Evolutionary conservation across 2,113 vertebrate species (phyloP).

Genomic region (Mastomys natalensis): DNA sequence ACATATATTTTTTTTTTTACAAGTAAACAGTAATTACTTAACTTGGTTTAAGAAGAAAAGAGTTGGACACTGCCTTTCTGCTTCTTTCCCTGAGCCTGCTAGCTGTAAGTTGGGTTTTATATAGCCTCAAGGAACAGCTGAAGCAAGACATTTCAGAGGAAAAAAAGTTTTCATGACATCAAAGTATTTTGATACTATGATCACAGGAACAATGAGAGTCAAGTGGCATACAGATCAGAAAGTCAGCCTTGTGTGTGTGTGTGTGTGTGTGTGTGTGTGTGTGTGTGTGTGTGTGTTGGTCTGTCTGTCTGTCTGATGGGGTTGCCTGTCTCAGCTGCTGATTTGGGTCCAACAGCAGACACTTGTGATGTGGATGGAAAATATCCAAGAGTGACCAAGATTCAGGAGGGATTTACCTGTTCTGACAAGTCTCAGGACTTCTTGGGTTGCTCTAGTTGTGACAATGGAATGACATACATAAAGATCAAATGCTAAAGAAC

Average conservation of each 20-base stretch:
- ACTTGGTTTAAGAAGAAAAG: neutral
- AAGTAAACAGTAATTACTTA: neutral
- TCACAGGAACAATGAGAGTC: neutral
- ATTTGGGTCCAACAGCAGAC: neutral
- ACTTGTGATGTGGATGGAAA: neutral
- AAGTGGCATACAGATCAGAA: too few relatives aligned
- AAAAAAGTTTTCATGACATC: neutral
- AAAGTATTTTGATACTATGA: neutral
- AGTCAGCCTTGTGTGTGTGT: neutral
- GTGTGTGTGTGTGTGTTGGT: too few relatives aligned
- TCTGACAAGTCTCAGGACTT: fast-evolving
- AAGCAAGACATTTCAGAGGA: too few relatives aligned
- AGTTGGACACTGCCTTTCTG: neutral
- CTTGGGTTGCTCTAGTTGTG: neutral
- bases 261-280: too few relatives aligned
- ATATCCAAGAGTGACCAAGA: neutral
- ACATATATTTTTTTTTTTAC: neutral
- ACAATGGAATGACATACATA: neutral
- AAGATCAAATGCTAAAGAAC: too few relatives aligned
- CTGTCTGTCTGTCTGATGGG: neutral
- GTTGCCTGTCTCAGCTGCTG: neutral
- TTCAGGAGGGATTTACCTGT: neutral
- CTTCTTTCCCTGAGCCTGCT: neutral
- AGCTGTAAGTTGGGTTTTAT: neutral
- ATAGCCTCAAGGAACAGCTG: neutral